A percentile compares a stretch with the other conserved stretches of the same genome.
phyloP scores from a whole-genome alignment of 2,888 invertebrate genomes.

The Patella caerulea region DNA sequence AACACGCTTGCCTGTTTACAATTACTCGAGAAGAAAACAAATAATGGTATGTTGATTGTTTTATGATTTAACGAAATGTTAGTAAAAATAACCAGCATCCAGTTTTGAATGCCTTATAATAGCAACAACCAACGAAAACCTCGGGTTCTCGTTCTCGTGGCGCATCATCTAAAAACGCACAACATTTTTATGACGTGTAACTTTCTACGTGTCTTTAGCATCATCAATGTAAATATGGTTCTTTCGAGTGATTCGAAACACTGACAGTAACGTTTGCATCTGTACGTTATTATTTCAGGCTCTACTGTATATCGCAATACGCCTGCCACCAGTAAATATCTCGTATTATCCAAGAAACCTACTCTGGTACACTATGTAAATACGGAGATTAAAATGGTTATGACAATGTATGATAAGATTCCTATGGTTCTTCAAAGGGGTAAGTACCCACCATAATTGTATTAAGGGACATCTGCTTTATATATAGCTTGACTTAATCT shows the following conservation, averaged over 20 bases:
- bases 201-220: too few relatives aligned
- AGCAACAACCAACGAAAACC: too few relatives aligned
- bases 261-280: too few relatives aligned
- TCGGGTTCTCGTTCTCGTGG: too few relatives aligned
- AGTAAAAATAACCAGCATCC: background rate
- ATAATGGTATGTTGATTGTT: constrained; percentile 29
- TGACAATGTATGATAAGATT: constrained; percentile 40
- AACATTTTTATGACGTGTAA: too few relatives aligned
- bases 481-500: too few relatives aligned
- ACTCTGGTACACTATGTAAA: constrained; percentile 39
- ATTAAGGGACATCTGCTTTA: too few relatives aligned
- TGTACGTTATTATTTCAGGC: too few relatives aligned
- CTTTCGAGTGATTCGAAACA: too few relatives aligned
- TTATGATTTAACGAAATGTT: background rate
- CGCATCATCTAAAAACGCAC: too few relatives aligned
- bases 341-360: constrained; percentile 39
- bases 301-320: constrained; percentile 26
- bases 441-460: constrained; percentile 17
- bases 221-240: too few relatives aligned
- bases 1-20: constrained; percentile 47
- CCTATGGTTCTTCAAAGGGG: constrained; percentile 40
- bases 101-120: too few relatives aligned
- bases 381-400: constrained; percentile 35
- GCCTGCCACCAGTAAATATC: constrained; percentile 39
- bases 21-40: constrained; percentile 43